Evolutionary conservation across 2,113 vertebrate species (phyloP).

Genomic region (Clarias gariepinus): DNA sequence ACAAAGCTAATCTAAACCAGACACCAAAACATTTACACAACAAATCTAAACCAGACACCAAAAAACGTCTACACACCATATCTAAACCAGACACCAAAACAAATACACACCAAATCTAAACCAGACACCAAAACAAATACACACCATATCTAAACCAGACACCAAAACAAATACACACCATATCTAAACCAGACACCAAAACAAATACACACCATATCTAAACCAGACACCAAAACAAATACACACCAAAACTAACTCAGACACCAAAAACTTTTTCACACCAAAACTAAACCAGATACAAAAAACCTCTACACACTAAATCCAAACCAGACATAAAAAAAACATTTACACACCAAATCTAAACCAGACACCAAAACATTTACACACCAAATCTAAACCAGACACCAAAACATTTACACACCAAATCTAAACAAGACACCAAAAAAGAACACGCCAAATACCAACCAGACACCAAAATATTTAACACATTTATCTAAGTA

Average conservation of each 20-base stretch:
- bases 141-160: not conserved
- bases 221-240: not conserved
- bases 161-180: not conserved
- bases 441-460: not conserved
- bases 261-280: not conserved
- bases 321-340: not conserved
- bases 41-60: no score
- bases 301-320: not conserved
- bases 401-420: not conserved
- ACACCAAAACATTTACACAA: no score
- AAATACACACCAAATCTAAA: not conserved
- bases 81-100: not conserved
- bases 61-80: not conserved
- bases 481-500: not conserved
- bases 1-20: not conserved
- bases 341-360: not conserved
- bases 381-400: no score
- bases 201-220: not conserved
- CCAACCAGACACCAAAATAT: not conserved
- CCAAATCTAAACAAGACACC: not conserved
- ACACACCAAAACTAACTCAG: not conserved
- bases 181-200: not conserved
- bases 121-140: not conserved
- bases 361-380: no score
- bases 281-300: not conserved